Base-by-base conservation (phyloP, 2,888 invertebrate species). In the Apocheima hispidaria region DNA sequence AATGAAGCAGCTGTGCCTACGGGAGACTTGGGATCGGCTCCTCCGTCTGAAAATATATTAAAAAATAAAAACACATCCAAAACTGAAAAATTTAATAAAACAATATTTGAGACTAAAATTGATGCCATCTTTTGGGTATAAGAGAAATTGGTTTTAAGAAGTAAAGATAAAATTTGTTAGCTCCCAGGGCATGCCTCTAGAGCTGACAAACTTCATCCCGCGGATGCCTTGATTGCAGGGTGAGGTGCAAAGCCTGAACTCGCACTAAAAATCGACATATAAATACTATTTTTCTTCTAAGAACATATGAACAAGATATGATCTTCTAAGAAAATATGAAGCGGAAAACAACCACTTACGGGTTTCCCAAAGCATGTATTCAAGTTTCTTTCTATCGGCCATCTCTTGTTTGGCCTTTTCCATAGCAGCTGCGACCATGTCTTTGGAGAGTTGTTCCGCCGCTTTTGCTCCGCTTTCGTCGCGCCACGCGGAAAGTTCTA, bases 1-100 rank as follows among this genome's bases (percentile, higher is more conserved):
- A 98, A 98, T 0, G 97, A 97, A 0, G 97, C 98, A 0, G 97
- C 97, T 0, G 96, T 97, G 2, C 98, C 98, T 12, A 96, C 95
- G 0, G 98, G 96, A 0, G 97, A 97, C 75, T 96, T 96, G 0
- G 98, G 97, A 80, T 97, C 97, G 0, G 96, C 96, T 71, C 96
- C 96, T 65, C 96, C 96, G 80, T 94, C 96, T 96, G 60, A 14
- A 71, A n/a, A n/a, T n/a, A 73, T 44, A 16, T 16, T 23, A 2
- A 10, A 9, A 4, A 18, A 1, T 14, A 43, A 14, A 14, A 12
- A 9, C 12, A 10, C 9, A 0, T 12, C 12, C 35, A 5, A 35
- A 35, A n/a, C n/a, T n/a, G n/a, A n/a, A n/a, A n/a, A n/a, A n/a
- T n/a, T n/a, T n/a, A n/a, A n/a, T n/a, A n/a, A n/a, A n/a, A n/a